phyloP scores from a whole-genome alignment of 1,140 invertebrate species.

The Atta cephalotes region DNA sequence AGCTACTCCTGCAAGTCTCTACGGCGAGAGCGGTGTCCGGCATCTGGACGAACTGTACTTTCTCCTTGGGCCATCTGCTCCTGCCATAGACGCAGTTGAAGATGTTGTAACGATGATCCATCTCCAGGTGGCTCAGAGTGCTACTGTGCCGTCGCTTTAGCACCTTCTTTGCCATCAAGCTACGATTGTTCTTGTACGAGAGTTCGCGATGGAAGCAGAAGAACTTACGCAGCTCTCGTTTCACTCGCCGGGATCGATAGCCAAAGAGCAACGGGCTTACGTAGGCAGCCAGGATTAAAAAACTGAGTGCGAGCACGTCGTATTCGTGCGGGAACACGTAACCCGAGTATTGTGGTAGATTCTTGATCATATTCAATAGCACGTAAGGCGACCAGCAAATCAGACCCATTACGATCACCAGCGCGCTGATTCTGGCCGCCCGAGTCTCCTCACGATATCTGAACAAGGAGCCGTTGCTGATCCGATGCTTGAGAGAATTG shows the following conservation, averaged over 20 bases:
- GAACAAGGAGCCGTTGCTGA: constrained; percentile 94
- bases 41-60: constrained; percentile 85
- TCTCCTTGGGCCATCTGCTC: constrained; percentile 84
- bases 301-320: constrained; percentile 88
- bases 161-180: constrained; percentile 84
- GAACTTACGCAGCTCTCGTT: constrained; percentile 89
- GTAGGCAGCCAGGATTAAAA: constrained; percentile 90
- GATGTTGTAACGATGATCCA: constrained; percentile 82
- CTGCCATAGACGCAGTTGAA: constrained; percentile 84
- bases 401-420: constrained; percentile 91
- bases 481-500: constrained; percentile 90
- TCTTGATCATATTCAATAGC: constrained; percentile 85
- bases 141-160: constrained; percentile 81
- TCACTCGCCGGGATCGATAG: constrained; percentile 91
- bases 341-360: constrained; percentile 82
- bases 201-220: constrained; percentile 86
- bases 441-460: constrained; percentile 93
- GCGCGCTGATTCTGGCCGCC: constrained; percentile 92
- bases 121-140: constrained; percentile 78
- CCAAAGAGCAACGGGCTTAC: constrained; percentile 93
- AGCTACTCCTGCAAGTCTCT: constrained; percentile 86
- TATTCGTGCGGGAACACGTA: constrained; percentile 82
- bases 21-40: constrained; percentile 84
- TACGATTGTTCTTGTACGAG: constrained; percentile 84
- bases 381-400: constrained; percentile 91